These are phyloP conservation scores for Acridotheres tristis DNA, from an alignment of 2,797 vertebrate genomes.

Conservation along the genomic window DNA sequence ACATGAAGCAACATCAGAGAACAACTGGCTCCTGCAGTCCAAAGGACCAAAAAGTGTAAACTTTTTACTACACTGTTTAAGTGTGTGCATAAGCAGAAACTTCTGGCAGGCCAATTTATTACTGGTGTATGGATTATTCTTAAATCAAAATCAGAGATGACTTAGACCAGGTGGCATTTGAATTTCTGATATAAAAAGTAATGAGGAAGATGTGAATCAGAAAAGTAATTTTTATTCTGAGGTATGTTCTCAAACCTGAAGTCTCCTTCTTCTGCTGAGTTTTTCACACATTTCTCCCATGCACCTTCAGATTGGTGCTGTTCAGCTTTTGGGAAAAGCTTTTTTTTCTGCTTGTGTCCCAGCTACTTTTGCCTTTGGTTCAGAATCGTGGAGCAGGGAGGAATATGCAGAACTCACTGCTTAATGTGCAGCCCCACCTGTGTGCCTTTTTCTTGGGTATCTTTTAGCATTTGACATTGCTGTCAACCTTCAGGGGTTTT, in stretches of 20 bases:
- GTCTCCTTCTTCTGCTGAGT: not conserved
- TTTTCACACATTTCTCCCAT: not conserved
- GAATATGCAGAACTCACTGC: not conserved
- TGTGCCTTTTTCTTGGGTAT: not conserved
- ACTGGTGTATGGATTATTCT: not conserved
- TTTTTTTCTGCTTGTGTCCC: not conserved
- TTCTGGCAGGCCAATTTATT: slow-evolving; percentile 2
- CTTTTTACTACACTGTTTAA: not conserved
- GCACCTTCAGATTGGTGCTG: not conserved
- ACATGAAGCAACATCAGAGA: not conserved
- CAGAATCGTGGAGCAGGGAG: not conserved
- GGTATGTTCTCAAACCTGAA: not conserved
- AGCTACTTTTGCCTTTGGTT: not conserved
- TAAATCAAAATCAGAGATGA: slow-evolving; percentile 27
- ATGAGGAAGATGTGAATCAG: slow-evolving; percentile 26
- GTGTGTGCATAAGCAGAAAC: slow-evolving; percentile 3
- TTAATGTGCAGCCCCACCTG: not conserved
- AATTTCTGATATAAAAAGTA: slow-evolving; percentile 47
- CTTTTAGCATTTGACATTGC: not conserved
- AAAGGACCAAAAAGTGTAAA: not conserved
- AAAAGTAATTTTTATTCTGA: not conserved
- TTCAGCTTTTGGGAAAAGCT: not conserved
- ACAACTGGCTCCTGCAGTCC: not conserved
- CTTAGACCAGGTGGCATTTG: not conserved
- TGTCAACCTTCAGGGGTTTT: not conserved